Evolutionary conservation across 1,140 invertebrate species (phyloP), one percentile per base, ranked within the genome.

Genomic region (Stegodyphus dumicola): DNA sequence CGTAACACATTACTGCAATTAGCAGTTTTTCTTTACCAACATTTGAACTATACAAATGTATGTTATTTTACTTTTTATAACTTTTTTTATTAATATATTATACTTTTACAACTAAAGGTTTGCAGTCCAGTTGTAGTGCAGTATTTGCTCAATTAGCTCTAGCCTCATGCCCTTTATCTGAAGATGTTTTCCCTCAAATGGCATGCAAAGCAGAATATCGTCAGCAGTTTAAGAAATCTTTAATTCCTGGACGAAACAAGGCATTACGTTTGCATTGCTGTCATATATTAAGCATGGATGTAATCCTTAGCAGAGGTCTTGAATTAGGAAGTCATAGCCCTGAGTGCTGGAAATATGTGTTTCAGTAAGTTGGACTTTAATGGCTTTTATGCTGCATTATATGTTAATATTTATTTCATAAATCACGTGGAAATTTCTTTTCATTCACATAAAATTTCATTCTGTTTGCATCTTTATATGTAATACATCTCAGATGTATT

Each of bases 331-430:
- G 95, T 86, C 96, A 97, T 89, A 95, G 96, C 51, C 93, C 95
- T 64, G 95, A 97, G 86, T 98, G 96, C 89, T 98, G 97, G 97
- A 94, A 94, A 56, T 96, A 97, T 90, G 95, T 98, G 81, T 97
- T 98, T 89, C 75, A 94, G 90, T 97, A 94, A 76, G 79, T 7
- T 67, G 56, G 56, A 9, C 2, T 15, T 60, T 60, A 33, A 33
- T 33, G 33, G 33, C 33, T 33, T 33, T 33, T 33, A 33, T 33
- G 33, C 33, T 33, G 33, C 33, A 33, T 33, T 33, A 33, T 33
- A 3, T 33, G 33, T 3, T 33, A 3, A 33, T 33, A 33, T 33
- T 33, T 33, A 33, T 33, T 33, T 33, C 33, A 33, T 33, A 33
- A 33, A 33, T 33, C 33, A 33, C 33, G 3, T 33, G 33, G 33